A percentile compares a stretch with the other conserved stretches of the same genome.
phyloP scores from a whole-genome alignment of 2,113 vertebrate species.

The Gila orcuttii region DNA sequence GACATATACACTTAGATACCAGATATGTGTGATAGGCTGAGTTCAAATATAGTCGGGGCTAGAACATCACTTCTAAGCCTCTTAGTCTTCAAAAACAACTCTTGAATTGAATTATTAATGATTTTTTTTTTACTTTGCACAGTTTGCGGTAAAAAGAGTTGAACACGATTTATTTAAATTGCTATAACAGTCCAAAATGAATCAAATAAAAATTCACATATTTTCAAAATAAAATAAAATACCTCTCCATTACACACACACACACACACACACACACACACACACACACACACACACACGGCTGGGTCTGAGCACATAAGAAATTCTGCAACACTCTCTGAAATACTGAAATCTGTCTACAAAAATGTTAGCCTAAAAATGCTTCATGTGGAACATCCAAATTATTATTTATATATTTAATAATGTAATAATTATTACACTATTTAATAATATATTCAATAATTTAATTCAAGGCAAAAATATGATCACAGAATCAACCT shows the following conservation, averaged over 20 bases:
- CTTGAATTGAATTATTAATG: background rate
- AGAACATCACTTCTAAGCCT: background rate
- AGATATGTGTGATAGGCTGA: background rate
- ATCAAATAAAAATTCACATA: background rate
- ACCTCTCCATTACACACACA: too few species aligned
- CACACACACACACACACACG: too few species aligned
- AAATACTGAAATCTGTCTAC: background rate
- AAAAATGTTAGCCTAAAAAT: background rate
- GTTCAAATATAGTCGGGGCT: slow-evolving; percentile 1
- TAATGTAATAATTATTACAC: background rate
- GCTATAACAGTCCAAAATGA: background rate
- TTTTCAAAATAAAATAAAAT: background rate
- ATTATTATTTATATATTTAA: background rate
- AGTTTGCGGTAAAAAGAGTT: background rate
- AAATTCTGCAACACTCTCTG: background rate
- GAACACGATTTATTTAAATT: background rate
- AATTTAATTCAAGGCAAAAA: background rate
- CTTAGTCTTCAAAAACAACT: background rate
- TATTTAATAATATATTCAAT: background rate
- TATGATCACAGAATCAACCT: background rate
- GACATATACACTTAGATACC: background rate
- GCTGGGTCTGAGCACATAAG: background rate
- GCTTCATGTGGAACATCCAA: background rate
- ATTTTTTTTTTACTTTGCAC: background rate
- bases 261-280: too few species aligned